Base-by-base conservation (phyloP, 2,888 invertebrate species). In the Melanchra persicariae region DNA sequence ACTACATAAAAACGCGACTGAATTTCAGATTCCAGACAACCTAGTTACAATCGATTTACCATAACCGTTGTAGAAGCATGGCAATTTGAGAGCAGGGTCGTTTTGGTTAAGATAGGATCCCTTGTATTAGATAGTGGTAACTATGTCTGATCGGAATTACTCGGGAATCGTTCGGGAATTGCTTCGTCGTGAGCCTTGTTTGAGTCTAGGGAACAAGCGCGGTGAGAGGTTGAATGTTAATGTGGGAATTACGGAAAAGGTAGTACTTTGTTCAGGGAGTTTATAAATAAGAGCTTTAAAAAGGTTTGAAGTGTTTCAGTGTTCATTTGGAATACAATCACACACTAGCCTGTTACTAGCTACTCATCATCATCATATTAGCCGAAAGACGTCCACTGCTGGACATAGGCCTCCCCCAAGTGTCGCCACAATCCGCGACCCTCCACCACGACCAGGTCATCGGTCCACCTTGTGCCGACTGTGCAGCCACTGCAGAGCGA, bases 41-140 rank as follows among this genome's bases (percentile, higher is more conserved):
- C 74, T 60, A 74, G 55, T 51, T 63, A 26, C 12, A 40, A 84
- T 82, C 83, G 85, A 64, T 72, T 79, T 72, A 24, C 62, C 58
- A 74, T 78, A 80, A 78, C 58, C 76, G 47, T 59, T 34, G 45
- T 72, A 67, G 65, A 58, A 68, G 43, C 52, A 66, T 58, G 37
- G 55, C 67, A 67, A 75, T 82, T 68, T 66, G 52, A 24, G 54
- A 67, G 26, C 55, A 12, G n/a, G 30, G 26, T 54, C 69, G 47
- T 61, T 70, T 58, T 69, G 68, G 84, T 74, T 59, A 37, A 77
- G 62, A 79, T 79, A 83, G 70, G 67, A 57, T 45, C 63, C 65
- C 51, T 70, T 62, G 59, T 77, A 60, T 34, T 72, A 72, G 61
- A 67, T 63, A 69, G 55, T 26, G 68, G 68, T 66, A 66, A 61